Evolutionary conservation across 2,113 vertebrate species (phyloP), one percentile per base, ranked within the genome.

Genomic region (Martes martes): DNA sequence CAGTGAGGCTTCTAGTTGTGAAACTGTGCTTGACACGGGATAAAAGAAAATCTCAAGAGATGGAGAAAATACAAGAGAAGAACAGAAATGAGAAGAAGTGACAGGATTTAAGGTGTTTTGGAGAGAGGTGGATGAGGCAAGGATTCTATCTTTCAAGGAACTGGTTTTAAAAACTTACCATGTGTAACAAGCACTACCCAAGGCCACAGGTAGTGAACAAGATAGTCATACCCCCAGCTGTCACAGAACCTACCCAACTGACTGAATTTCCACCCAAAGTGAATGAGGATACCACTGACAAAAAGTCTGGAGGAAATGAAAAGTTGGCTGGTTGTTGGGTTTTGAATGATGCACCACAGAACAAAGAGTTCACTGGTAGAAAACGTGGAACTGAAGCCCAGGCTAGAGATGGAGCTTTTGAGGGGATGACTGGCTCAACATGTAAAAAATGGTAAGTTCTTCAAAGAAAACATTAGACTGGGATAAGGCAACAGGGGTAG

Each of bases 1-100:
- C 21, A 82, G 28, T 86, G 16, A 96, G 31, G 63, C 81, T 89
- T 92, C 92, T 76, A n/a, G 23, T 96, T 95, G 57, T 90, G 18
- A 87, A 28, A 91, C 21, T 26, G 39, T 26, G 39, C 45, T 73
- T 96, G 47, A 83, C 45, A 65, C 18, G 28, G 5, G 36, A 71
- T 85, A 81, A 81, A 73, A 61, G 42, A 94, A 92, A 90, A 65
- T n/a, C 50, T 73, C 36, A 63, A 52, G 11, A 55, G 1, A 45
- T 65, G 81, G 33, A 95, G 47, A 87, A 93, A 91, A 83, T n/a
- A 45, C 59, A 23, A 79, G 24, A 67, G 88, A 67, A 28, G 88
- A 67, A 28, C 14, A 84, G 65, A 90, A 86, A 76, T 69, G 79
- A 86, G 59, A 76, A 86, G 65, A 93, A 78, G 16, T 55, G 18